A percentile compares a stretch with the other conserved stretches of the same genome.
These are phyloP conservation scores for Melieria omissa DNA, from an alignment of 2,888 invertebrate species.

Conservation along the genomic window DNA sequence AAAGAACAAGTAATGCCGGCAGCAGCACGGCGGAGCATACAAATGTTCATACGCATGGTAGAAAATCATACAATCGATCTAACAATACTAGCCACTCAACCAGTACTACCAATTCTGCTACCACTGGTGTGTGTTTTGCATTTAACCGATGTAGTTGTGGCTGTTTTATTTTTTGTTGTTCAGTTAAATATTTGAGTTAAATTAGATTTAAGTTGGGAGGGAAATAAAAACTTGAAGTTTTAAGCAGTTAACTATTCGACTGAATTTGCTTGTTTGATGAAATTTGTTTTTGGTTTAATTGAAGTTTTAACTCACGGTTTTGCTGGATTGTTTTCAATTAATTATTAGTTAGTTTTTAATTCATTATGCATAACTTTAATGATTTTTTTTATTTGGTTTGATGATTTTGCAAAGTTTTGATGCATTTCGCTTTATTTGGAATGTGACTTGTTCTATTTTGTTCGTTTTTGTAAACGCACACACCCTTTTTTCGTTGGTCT, in stretches of 20 bases:
- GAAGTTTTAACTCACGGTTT: neutral
- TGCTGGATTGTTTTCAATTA: neutral
- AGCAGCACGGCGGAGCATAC: constrained; percentile 40
- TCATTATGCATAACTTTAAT: too few relatives aligned
- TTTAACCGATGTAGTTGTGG: constrained; percentile 32
- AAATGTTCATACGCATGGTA: constrained; percentile 69
- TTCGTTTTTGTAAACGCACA: too few relatives aligned
- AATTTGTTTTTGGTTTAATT: neutral
- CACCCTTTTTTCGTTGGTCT: too few relatives aligned
- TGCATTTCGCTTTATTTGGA: too few relatives aligned
- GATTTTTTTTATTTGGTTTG: too few relatives aligned
- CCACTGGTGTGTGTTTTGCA: constrained; percentile 71
- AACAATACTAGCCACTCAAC: constrained; percentile 68
- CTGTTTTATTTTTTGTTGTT: constrained; percentile 20
- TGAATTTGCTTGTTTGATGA: neutral
- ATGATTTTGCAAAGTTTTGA: too few relatives aligned
- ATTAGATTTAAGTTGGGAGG: too few relatives aligned
- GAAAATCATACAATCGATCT: constrained; percentile 82
- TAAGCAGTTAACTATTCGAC: neutral
- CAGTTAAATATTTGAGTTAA: constrained; percentile 9
- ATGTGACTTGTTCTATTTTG: too few relatives aligned
- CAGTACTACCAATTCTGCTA: constrained; percentile 45
- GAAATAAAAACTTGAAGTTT: neutral
- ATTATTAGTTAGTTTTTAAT: too few relatives aligned
- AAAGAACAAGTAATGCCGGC: constrained; percentile 52